A percentile compares a stretch with the other conserved stretches of the same genome.
Evolutionary conservation across 2,797 vertebrate genomes (phyloP).

Genomic region (Pseudotriccus pelzelni): DNA sequence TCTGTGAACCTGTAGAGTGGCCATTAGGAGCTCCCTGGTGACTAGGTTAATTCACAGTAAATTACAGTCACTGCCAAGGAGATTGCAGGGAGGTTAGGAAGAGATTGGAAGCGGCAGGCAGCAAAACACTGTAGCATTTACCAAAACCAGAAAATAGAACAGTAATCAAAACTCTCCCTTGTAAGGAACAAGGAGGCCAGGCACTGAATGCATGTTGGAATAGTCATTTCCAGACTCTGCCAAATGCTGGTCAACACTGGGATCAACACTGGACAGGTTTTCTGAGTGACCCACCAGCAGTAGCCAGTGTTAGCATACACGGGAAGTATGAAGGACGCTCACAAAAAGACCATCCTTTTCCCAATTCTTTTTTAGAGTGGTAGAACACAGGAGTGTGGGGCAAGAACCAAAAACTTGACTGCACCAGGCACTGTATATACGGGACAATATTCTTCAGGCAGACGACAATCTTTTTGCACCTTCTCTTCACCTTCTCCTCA

Average conservation of each 20-base stretch:
- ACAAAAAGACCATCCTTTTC: not conserved
- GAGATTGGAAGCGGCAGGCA: constrained; percentile 67
- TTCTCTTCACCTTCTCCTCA: not conserved
- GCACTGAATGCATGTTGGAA: not conserved
- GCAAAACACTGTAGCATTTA: constrained; percentile 61
- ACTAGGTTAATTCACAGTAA: constrained; percentile 72
- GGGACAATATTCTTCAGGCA: not conserved
- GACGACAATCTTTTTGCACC: not conserved
- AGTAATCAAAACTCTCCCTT: constrained; percentile 44
- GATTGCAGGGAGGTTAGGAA: constrained; percentile 55
- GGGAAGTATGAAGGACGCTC: not conserved
- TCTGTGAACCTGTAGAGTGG: constrained; percentile 53
- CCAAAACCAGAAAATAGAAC: constrained; percentile 48
- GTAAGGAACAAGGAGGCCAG: not conserved
- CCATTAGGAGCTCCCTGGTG: constrained; percentile 73
- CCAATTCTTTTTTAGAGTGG: not conserved
- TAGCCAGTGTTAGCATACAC: not conserved
- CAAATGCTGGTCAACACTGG: not conserved
- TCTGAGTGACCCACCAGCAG: not conserved
- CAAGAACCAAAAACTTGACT: not conserved
- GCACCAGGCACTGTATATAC: not conserved
- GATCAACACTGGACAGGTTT: not conserved
- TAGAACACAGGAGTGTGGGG: not conserved
- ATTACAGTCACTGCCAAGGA: constrained; percentile 68
- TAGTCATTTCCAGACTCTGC: not conserved